These are phyloP conservation scores for Chiloscyllium punctatum DNA, from an alignment of 2,797 vertebrate genomes.

Conservation along the genomic window DNA sequence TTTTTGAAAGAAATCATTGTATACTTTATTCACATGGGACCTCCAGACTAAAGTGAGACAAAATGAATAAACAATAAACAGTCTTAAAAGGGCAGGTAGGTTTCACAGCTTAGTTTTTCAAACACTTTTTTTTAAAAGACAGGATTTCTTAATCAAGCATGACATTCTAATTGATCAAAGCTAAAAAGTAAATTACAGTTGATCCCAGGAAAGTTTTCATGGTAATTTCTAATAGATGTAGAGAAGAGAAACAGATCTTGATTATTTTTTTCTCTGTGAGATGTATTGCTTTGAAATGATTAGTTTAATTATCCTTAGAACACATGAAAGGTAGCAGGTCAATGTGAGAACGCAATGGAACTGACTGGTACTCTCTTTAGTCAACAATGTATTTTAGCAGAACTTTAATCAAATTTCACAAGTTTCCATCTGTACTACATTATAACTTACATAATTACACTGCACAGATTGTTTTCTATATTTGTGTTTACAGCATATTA, in stretches of 20 bases:
- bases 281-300: background rate
- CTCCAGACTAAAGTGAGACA: background rate
- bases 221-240: background rate
- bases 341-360: background rate
- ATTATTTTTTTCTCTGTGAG: background rate
- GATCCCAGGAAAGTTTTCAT: background rate
- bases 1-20: background rate
- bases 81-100: background rate
- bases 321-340: background rate
- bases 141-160: background rate
- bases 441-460: background rate
- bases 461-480: background rate
- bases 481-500: background rate
- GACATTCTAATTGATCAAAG: background rate
- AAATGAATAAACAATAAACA: background rate
- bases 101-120: background rate
- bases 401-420: background rate
- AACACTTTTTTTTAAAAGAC: background rate
- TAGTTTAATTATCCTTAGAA: background rate
- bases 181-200: background rate
- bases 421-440: background rate
- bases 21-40: background rate
- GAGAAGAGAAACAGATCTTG: background rate
- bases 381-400: background rate
- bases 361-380: background rate